Conservation (phyloP, 1,140 invertebrate genomes). For the Rhopalosiphum maidis region DNA sequence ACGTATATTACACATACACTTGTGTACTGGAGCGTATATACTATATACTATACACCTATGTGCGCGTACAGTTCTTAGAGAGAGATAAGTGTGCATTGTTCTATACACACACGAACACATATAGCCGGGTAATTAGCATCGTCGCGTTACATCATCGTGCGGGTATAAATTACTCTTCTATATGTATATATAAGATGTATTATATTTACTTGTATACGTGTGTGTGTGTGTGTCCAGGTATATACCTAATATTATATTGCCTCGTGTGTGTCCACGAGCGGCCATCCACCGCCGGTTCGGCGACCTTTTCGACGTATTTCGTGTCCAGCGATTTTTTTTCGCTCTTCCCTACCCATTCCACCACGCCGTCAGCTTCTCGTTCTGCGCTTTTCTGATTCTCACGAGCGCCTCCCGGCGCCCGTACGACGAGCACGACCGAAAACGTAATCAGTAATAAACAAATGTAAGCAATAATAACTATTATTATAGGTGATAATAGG, state of each 20-base stretch:
- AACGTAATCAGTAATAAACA: not conserved
- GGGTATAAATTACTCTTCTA: slow-evolving; percentile 36
- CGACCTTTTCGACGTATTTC: slow-evolving; percentile 42
- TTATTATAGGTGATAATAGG: not conserved
- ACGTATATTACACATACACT: not conserved
- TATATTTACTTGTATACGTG: not conserved
- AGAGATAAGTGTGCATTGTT: slow-evolving; percentile 35
- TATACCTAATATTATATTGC: not conserved
- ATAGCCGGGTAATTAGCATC: slow-evolving; percentile 50
- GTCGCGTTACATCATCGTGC: slow-evolving; percentile 42
- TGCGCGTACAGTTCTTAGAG: not conserved
- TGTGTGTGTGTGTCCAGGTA: not conserved
- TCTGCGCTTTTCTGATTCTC: not conserved
- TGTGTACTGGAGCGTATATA: not conserved
- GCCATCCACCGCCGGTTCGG: slow-evolving; percentile 20
- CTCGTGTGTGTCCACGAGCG: not conserved
- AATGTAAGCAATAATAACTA: not conserved
- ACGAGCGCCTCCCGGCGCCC: not conserved
- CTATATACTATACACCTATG: not conserved
- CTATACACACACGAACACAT: not conserved
- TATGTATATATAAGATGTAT: not conserved
- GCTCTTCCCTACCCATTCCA: not conserved
- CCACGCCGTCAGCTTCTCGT: not conserved
- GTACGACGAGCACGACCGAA: not conserved
- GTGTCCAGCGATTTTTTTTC: slow-evolving; percentile 23